phyloP scores from a whole-genome alignment of 2,888 invertebrate genomes.

The Pristionchus exspectatus region DNA sequence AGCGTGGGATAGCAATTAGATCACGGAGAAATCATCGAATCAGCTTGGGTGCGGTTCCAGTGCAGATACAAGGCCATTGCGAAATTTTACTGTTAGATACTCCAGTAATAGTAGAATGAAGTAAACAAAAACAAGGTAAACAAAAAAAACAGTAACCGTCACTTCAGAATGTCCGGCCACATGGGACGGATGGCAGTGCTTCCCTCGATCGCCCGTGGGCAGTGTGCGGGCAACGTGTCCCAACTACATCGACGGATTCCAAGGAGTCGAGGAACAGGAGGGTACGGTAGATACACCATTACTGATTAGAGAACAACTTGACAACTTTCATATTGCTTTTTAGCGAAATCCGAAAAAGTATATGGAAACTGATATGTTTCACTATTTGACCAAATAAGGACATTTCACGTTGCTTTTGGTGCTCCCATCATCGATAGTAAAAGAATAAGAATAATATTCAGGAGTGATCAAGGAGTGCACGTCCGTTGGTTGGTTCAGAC shows the following conservation, averaged over 20 bases:
- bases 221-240: constrained; percentile 63
- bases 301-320: background rate
- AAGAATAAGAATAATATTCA: constrained; percentile 32
- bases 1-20: background rate
- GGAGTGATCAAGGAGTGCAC: constrained; percentile 64
- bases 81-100: no score
- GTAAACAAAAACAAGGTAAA: no score
- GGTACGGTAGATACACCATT: background rate
- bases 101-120: no score
- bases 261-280: background rate
- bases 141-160: background rate
- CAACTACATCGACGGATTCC: constrained; percentile 68
- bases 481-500: constrained; percentile 60
- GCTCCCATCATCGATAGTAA: background rate
- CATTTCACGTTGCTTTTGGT: background rate
- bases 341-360: no score
- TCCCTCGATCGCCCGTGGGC: constrained; percentile 57
- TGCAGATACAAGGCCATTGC: background rate
- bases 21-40: background rate
- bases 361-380: background rate
- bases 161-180: constrained; percentile 72
- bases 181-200: constrained; percentile 79
- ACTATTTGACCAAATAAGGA: background rate
- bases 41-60: background rate
- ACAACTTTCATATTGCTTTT: no score